A percentile compares a stretch with the other conserved stretches of the same genome.
Conservation (phyloP, 1,140 invertebrate species). For the Sarcophaga peregrina region DNA sequence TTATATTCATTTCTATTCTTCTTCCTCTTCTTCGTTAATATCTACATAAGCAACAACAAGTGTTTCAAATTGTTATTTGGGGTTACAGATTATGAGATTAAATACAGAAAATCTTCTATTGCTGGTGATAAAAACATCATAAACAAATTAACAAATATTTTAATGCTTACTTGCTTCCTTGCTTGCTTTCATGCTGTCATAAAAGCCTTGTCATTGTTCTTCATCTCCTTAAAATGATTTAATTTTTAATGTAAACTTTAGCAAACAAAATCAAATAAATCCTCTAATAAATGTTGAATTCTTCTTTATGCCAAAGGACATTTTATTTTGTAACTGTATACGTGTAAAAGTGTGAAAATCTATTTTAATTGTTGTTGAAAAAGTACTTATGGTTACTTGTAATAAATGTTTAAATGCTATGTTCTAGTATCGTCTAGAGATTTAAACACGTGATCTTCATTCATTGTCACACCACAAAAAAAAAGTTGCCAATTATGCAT, state of each 20-base stretch:
- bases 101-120: background rate
- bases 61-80: constrained; percentile 10
- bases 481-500: constrained; percentile 62
- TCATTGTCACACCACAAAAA: constrained; percentile 50
- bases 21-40: constrained; percentile 31
- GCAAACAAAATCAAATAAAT: no score
- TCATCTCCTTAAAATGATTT: no score
- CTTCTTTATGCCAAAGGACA: no score
- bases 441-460: constrained; percentile 20
- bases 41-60: constrained; percentile 23
- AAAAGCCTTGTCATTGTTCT: no score
- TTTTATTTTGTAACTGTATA: no score
- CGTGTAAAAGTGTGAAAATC: no score
- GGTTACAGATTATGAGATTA: constrained; percentile 32
- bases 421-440: background rate
- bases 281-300: no score
- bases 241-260: no score
- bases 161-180: no score
- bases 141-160: constrained; percentile 31
- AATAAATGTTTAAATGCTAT: background rate
- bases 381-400: no score
- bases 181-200: no score
- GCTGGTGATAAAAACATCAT: constrained; percentile 19
- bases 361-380: no score
- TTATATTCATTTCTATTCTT: constrained; percentile 26